A percentile compares a stretch with the other conserved stretches of the same genome.
Conservation (phyloP, 2,888 invertebrate species). For the Ennomos fuscantarius region DNA sequence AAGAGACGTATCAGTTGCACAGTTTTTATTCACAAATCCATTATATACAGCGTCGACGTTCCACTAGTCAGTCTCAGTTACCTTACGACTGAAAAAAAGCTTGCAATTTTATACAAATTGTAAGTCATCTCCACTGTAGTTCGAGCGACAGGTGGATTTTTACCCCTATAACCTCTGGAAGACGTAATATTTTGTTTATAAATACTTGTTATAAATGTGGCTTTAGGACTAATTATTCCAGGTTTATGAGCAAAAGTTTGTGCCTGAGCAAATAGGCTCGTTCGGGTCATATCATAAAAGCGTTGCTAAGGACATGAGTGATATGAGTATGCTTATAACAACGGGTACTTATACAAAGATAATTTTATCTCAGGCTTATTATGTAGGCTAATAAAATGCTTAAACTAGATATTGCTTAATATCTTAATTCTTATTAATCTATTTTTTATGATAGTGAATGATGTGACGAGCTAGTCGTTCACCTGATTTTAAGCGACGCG, state of each 20-base stretch:
- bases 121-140: too few relatives aligned
- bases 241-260: conserved; percentile 18
- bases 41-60: too few relatives aligned
- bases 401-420: too few relatives aligned
- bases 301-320: not conserved
- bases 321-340: conserved; percentile 2
- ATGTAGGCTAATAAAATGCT: too few relatives aligned
- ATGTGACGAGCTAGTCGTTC: too few relatives aligned
- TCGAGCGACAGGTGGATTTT: not conserved
- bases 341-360: not conserved
- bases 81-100: not conserved
- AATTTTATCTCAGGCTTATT: too few relatives aligned
- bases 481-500: too few relatives aligned
- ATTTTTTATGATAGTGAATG: too few relatives aligned
- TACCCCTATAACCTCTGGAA: conserved; percentile 18
- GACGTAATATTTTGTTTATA: conserved; percentile 23
- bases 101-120: not conserved
- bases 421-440: too few relatives aligned
- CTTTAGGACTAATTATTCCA: conserved; percentile 24
- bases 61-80: not conserved
- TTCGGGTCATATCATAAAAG: not conserved
- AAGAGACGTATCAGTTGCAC: too few relatives aligned
- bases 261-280: conserved; percentile 10
- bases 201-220: conserved; percentile 16
- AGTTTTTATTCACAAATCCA: too few relatives aligned